Conservation (phyloP, 2,797 vertebrate species). For the Toxotes lorentzi region DNA sequence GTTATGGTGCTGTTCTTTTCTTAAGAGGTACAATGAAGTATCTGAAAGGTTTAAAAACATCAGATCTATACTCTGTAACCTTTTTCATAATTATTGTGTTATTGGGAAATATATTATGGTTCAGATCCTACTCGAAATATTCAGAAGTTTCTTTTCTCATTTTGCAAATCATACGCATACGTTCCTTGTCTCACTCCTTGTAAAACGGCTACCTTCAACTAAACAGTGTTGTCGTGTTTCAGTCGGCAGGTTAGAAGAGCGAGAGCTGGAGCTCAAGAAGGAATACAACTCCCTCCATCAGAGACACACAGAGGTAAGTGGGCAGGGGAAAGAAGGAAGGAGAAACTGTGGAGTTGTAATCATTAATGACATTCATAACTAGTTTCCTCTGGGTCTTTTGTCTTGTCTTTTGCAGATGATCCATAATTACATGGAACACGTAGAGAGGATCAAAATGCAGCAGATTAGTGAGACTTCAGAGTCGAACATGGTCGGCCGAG, state of each 20-base stretch:
- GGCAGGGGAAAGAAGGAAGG: not conserved
- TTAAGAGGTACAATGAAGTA: not conserved
- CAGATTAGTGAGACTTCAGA: constrained; percentile 84
- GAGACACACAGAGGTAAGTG: constrained; percentile 93
- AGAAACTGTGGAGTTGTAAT: not conserved
- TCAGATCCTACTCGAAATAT: not conserved
- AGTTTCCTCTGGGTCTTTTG: constrained; percentile 8
- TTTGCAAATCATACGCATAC: not conserved
- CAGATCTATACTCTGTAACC: not conserved
- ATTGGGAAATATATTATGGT: not conserved
- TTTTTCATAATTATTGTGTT: not conserved
- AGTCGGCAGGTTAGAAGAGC: constrained; percentile 96
- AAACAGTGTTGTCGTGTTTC: constrained; percentile 20
- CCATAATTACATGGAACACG: constrained; percentile 98
- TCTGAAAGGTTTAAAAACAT: not conserved
- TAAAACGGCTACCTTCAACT: constrained; percentile 3
- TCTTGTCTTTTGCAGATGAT: constrained; percentile 90
- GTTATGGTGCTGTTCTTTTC: not conserved
- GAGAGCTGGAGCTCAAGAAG: constrained; percentile 96
- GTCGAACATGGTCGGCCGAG: constrained; percentile 62
- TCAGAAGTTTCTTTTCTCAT: not conserved
- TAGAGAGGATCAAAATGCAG: constrained; percentile 95
- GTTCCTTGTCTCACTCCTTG: not conserved
- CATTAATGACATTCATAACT: not conserved
- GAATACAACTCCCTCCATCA: constrained; percentile 97